Evolutionary conservation across 2,113 vertebrate species (phyloP).

Genomic region (Corydoras maculifer): DNA sequence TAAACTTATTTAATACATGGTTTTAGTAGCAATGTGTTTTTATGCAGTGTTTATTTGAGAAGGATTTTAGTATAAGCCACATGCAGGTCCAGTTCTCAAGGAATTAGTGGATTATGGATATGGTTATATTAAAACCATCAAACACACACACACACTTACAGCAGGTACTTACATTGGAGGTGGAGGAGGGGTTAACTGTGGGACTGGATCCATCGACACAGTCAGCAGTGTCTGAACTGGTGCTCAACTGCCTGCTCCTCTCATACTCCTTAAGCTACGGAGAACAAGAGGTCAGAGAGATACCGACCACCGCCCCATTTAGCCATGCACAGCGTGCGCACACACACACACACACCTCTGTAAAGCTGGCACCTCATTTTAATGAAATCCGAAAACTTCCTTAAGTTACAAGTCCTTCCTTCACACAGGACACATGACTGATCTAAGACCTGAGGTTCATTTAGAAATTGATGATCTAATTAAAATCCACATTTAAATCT

Average conservation of each 20-base stretch:
- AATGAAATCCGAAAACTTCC: too few species aligned
- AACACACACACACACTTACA: conserved; percentile 1
- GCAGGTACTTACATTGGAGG: conserved; percentile 85
- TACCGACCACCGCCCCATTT: too few species aligned
- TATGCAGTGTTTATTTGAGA: background rate
- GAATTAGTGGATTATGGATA: background rate
- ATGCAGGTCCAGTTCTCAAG: too few species aligned
- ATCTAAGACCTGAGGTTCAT: too few species aligned
- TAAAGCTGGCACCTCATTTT: too few species aligned
- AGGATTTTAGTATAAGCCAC: too few species aligned
- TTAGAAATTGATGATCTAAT: too few species aligned
- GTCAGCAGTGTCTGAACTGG: conserved; percentile 77
- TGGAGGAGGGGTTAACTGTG: conserved; percentile 82
- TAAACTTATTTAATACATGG: too few species aligned
- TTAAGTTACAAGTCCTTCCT: too few species aligned
- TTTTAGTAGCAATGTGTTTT: too few species aligned
- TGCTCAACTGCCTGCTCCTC: conserved; percentile 75
- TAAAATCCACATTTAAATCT: too few species aligned
- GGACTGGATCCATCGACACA: conserved; percentile 82
- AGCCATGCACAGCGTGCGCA: conserved; percentile 6
- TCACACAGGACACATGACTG: too few species aligned
- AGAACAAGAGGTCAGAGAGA: conserved; percentile 71
- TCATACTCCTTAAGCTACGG: conserved; percentile 97
- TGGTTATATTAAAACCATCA: background rate
- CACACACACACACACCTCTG: conserved; percentile 20